Conservation (phyloP, 1,140 invertebrate genomes). For the Orchesella cincta region DNA sequence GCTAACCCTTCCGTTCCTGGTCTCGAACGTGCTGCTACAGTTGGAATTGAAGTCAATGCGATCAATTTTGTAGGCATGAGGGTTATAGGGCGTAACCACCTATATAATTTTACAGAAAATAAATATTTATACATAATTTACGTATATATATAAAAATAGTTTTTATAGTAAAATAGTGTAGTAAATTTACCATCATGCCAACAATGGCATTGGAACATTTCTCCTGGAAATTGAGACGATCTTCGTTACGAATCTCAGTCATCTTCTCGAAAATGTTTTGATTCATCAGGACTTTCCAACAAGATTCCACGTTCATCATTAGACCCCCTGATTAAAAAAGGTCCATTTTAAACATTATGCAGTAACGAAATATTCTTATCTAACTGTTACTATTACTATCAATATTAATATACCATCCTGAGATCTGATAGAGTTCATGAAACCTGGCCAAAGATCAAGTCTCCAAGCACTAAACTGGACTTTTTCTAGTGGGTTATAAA, state of each 20-base stretch:
- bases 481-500: not conserved
- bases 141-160: no score
- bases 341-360: no score
- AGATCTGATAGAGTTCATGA: not conserved
- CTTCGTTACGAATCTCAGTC: not conserved
- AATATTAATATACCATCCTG: not conserved
- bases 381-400: no score
- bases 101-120: no score
- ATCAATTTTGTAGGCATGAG: not conserved
- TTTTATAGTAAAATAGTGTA: no score
- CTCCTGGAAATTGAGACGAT: slow-evolving; percentile 56
- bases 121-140: no score
- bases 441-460: not conserved
- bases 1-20: slow-evolving; percentile 59
- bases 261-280: not conserved
- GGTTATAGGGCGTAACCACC: no score
- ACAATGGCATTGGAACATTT: slow-evolving; percentile 55
- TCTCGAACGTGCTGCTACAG: slow-evolving; percentile 73
- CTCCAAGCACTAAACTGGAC: not conserved
- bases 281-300: not conserved
- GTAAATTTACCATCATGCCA: slow-evolving; percentile 57
- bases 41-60: slow-evolving; percentile 55
- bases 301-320: not conserved
- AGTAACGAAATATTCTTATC: no score
- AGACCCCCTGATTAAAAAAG: no score